Percentiles rank a stretch among this genome's conserved stretches.
These are phyloP conservation scores for Blennius ocellaris DNA, from an alignment of 2,113 vertebrate genomes.

Conservation along the genomic window DNA sequence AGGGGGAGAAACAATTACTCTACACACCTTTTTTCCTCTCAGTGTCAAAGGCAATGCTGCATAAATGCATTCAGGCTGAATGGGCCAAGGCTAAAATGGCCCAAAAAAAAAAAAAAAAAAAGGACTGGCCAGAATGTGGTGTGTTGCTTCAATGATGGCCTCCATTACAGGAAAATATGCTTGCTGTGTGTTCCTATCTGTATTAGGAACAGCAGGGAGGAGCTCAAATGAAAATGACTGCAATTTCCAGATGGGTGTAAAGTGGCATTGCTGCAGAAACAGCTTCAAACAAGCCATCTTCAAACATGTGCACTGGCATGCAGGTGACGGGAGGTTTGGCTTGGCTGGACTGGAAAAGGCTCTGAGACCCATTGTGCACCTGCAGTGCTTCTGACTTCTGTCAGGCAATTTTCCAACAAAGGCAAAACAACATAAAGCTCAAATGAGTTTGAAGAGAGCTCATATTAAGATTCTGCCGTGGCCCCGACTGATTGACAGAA, in stretches of 20 bases:
- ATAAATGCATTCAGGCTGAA: constrained; percentile 66
- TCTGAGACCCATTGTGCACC: constrained; percentile 7
- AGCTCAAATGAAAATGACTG: constrained; percentile 44
- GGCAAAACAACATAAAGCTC: not conserved
- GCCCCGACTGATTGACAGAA: constrained; percentile 20
- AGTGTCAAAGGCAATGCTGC: constrained; percentile 67
- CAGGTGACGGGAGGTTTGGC: constrained; percentile 11
- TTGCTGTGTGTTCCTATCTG: constrained; percentile 11
- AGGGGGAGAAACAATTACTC: constrained; percentile 62
- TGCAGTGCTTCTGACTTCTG: constrained; percentile 1
- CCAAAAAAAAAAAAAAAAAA: constrained; percentile 5
- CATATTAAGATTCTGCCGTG: not conserved
- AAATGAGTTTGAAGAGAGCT: not conserved
- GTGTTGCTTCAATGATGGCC: constrained; percentile 35
- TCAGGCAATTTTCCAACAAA: not conserved
- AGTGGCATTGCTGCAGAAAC: constrained; percentile 12
- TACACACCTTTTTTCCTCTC: constrained; percentile 51
- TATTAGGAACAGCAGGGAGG: constrained; percentile 15
- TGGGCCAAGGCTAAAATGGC: constrained; percentile 29
- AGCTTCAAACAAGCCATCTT: constrained; percentile 36
- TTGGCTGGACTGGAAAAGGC: constrained; percentile 7
- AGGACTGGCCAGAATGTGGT: constrained; percentile 10
- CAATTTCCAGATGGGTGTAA: constrained; percentile 41
- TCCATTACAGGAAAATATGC: constrained; percentile 14
- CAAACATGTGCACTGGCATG: constrained; percentile 18